phyloP scores from a whole-genome alignment of 2,888 invertebrate species.

The Cheilosia pagana region DNA sequence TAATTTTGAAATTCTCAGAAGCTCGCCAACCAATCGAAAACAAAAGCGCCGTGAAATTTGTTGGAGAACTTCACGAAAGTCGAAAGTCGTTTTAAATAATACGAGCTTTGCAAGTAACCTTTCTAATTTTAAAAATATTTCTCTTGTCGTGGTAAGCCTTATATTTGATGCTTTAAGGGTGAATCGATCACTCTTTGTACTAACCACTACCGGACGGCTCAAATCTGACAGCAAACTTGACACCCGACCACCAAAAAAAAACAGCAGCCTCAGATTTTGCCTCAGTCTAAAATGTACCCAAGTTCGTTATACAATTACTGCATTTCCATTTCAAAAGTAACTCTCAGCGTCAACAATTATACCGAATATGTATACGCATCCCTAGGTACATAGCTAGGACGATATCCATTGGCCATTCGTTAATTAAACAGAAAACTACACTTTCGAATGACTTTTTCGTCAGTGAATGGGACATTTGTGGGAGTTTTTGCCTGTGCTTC shows the following conservation, averaged over 20 bases:
- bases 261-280: too few species aligned
- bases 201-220: too few species aligned
- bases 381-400: not conserved
- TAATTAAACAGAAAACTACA: slow-evolving; percentile 72
- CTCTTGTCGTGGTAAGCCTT: too few species aligned
- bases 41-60: too few species aligned
- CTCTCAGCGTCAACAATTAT: slow-evolving; percentile 7
- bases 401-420: slow-evolving; percentile 44
- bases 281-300: not conserved
- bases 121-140: not conserved
- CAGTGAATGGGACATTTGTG: slow-evolving; percentile 29
- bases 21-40: not conserved
- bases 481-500: slow-evolving; percentile 23
- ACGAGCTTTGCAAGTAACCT: too few species aligned
- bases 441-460: slow-evolving; percentile 65
- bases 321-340: slow-evolving; percentile 1
- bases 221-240: not conserved
- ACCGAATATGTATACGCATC: not conserved
- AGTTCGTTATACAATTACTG: slow-evolving; percentile 3
- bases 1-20: not conserved
- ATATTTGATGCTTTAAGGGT: too few species aligned
- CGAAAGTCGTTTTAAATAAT: too few species aligned
- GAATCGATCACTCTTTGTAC: too few species aligned
- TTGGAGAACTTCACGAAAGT: too few species aligned
- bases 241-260: not conserved